Conservation (phyloP, 64 coral and sea anemone species). For the Montipora sp. region DNA sequence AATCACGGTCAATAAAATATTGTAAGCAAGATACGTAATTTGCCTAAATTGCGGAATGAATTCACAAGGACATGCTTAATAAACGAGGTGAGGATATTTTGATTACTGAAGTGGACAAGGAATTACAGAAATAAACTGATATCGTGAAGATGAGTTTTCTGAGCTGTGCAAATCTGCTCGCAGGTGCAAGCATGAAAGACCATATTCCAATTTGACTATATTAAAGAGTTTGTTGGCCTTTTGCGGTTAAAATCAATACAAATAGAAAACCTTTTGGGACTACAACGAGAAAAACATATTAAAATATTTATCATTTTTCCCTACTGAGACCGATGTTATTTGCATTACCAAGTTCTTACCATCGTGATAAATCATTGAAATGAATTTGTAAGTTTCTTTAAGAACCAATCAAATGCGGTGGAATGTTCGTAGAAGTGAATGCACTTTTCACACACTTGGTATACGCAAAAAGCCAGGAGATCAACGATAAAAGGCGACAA, state of each 20-base stretch:
- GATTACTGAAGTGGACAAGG: background rate
- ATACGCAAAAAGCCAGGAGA: background rate
- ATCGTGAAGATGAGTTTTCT: too few species aligned
- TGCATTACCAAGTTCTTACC: background rate
- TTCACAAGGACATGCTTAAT: background rate
- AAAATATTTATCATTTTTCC: constrained; percentile 16
- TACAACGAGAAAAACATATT: background rate
- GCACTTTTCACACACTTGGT: constrained; percentile 16
- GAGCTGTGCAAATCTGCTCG: background rate
- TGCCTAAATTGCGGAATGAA: background rate
- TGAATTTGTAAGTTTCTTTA: background rate
- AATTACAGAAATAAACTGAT: background rate
- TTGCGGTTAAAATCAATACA: constrained; percentile 29
- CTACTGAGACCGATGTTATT: background rate
- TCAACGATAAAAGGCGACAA: constrained; percentile 19
- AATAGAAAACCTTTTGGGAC: background rate
- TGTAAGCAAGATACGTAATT: background rate
- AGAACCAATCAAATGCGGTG: constrained; percentile 9
- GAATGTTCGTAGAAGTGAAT: background rate
- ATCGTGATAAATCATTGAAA: background rate
- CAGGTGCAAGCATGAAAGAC: too few species aligned
- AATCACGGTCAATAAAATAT: background rate
- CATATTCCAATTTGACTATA: background rate
- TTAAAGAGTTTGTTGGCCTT: background rate
- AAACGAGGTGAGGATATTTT: background rate